These are phyloP conservation scores for Drosophila punjabiensis DNA, from an alignment of 1,140 invertebrate genomes.

Conservation along the genomic window DNA sequence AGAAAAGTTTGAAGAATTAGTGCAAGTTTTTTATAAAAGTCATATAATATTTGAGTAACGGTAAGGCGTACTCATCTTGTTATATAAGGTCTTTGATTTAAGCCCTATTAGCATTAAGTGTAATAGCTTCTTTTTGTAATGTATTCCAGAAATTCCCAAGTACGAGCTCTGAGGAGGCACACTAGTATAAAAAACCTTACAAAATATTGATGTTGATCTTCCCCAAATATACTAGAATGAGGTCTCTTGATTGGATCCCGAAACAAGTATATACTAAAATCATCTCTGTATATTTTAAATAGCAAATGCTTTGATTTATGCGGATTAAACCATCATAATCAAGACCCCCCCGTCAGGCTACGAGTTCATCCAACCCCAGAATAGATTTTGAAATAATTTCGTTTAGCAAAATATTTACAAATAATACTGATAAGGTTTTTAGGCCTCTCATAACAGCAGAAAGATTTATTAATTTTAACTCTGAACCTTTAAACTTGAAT, in stretches of 20 bases:
- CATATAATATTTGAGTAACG: no score
- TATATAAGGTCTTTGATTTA: background rate
- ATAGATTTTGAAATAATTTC: background rate
- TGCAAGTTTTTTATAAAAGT: no score
- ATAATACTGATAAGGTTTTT: slow-evolving; percentile 1
- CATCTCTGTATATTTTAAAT: background rate
- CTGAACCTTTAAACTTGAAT: background rate
- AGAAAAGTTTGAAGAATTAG: no score
- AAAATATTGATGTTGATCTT: background rate
- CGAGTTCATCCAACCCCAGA: background rate
- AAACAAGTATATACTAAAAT: background rate
- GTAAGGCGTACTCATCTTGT: no score
- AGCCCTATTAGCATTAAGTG: background rate
- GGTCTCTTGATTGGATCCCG: background rate
- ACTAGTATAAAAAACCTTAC: background rate
- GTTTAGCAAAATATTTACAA: slow-evolving; percentile 1
- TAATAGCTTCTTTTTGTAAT: background rate
- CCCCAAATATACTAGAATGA: background rate
- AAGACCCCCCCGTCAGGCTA: background rate
- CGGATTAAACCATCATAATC: background rate
- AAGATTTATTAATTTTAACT: background rate
- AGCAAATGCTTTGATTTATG: background rate
- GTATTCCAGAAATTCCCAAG: background rate
- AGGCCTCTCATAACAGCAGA: background rate
- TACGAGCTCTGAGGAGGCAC: background rate